A percentile compares a stretch with the other conserved stretches of the same genome.
phyloP scores from a whole-genome alignment of 2,888 invertebrate species.

The Philonicus albiceps region DNA sequence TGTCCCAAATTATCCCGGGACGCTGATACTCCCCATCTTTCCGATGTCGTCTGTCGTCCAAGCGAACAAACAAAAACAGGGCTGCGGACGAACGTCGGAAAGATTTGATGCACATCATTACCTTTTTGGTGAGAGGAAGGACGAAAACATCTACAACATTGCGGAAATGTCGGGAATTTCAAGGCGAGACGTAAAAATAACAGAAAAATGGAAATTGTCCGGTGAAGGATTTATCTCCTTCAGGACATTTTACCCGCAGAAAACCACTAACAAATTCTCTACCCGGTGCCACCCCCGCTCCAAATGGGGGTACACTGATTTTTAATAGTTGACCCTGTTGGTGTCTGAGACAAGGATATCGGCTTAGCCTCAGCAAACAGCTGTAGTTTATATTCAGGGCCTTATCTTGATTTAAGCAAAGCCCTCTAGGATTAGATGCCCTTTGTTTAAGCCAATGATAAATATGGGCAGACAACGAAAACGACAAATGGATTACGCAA shows the following conservation, averaged over 20 bases:
- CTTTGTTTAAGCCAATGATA: constrained; percentile 41
- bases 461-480: constrained; percentile 38
- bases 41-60: neutral
- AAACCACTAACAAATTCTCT: neutral
- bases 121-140: neutral
- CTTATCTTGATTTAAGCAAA: constrained; percentile 40
- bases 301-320: neutral
- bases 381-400: constrained; percentile 37
- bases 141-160: constrained; percentile 23
- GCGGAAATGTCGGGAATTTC: constrained; percentile 23
- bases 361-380: constrained; percentile 31
- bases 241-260: neutral
- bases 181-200: constrained; percentile 1
- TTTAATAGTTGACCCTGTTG: constrained; percentile 32
- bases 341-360: constrained; percentile 36
- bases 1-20: constrained; percentile 9
- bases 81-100: constrained; percentile 11
- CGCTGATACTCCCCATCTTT: neutral
- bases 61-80: neutral
- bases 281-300: neutral
- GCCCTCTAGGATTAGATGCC: constrained; percentile 31
- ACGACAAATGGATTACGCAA: constrained; percentile 42
- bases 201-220: constrained; percentile 15
- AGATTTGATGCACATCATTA: constrained; percentile 39
- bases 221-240: constrained; percentile 1